phyloP scores from a whole-genome alignment of 1,140 invertebrate genomes.

The Trigoniulus corallinus region DNA sequence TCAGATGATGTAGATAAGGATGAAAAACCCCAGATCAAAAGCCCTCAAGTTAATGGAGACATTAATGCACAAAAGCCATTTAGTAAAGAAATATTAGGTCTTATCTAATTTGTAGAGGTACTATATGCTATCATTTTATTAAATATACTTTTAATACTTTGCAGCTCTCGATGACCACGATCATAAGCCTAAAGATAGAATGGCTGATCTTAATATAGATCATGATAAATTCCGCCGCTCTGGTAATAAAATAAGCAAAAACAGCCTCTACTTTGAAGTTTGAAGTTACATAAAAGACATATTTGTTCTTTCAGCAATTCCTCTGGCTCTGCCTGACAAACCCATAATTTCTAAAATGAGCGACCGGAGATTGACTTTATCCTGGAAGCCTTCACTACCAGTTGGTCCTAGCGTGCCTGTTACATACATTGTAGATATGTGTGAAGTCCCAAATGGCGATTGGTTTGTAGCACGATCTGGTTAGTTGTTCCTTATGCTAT shows the following conservation, averaged over 20 bases:
- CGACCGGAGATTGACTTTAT: conserved; percentile 62
- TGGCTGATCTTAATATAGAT: conserved; percentile 52
- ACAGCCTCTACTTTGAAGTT: neutral
- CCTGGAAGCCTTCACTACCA: conserved; percentile 80
- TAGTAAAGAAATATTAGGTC: too few relatives aligned
- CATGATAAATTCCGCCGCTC: conserved; percentile 56
- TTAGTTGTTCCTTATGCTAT: conserved; percentile 12
- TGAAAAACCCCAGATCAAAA: too few relatives aligned
- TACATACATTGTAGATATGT: conserved; percentile 88
- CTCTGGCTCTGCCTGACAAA: conserved; percentile 63
- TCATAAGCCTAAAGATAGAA: conserved; percentile 27
- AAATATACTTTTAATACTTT: too few relatives aligned
- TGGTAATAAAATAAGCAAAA: too few relatives aligned
- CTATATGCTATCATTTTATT: too few relatives aligned
- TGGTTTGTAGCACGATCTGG: conserved; percentile 65
- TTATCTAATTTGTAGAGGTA: too few relatives aligned
- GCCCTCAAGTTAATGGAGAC: too few relatives aligned
- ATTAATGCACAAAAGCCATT: too few relatives aligned
- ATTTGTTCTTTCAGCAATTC: conserved; percentile 34
- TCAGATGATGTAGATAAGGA: too few relatives aligned
- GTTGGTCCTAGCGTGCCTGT: conserved; percentile 59
- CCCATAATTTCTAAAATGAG: conserved; percentile 80
- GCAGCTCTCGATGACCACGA: neutral
- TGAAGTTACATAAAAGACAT: neutral
- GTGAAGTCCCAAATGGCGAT: conserved; percentile 67